A percentile compares a stretch with the other conserved stretches of the same genome.
These are phyloP conservation scores for Pristis pectinata DNA, from an alignment of 2,797 vertebrate genomes.

Conservation along the genomic window DNA sequence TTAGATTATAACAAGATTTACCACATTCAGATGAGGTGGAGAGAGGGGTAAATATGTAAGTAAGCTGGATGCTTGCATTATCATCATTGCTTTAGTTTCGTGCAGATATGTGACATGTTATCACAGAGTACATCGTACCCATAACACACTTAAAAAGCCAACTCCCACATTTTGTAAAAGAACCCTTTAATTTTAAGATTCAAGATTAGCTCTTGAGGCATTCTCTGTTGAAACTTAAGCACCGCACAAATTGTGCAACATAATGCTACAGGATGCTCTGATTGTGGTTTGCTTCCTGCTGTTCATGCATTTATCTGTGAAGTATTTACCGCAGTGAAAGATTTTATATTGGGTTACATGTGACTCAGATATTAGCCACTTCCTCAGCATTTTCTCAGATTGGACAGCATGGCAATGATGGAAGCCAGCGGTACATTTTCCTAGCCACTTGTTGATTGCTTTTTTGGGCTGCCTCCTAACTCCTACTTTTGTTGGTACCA, in stretches of 20 bases:
- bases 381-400: background rate
- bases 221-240: background rate
- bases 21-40: background rate
- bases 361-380: background rate
- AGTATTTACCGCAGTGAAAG: background rate
- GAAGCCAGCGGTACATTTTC: background rate
- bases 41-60: background rate
- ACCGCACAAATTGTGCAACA: background rate
- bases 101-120: background rate
- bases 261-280: background rate
- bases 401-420: background rate
- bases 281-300: constrained; percentile 28
- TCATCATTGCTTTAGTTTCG: background rate
- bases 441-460: background rate
- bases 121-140: background rate
- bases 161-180: background rate
- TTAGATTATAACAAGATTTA: too few relatives aligned
- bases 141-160: background rate
- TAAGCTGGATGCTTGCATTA: background rate
- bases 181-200: background rate
- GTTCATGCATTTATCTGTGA: background rate
- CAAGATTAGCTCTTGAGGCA: background rate
- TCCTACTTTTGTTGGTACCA: background rate
- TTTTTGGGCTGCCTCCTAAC: background rate
- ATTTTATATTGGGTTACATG: background rate